Percentiles rank a stretch among this genome's conserved stretches.
Conservation (phyloP, 1,140 invertebrate genomes). For the Aethina tumida region DNA sequence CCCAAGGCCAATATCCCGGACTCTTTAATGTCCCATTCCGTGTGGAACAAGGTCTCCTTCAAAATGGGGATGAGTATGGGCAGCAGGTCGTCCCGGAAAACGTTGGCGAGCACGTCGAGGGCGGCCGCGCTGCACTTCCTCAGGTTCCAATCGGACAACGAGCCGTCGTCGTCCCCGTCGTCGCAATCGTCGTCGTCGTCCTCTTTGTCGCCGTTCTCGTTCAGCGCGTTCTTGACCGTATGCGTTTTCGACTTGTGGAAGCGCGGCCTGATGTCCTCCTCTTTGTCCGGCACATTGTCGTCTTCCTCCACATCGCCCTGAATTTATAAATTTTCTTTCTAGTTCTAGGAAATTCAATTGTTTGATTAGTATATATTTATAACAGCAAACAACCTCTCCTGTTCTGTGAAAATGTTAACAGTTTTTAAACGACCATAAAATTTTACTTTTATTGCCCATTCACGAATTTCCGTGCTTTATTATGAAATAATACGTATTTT, state of each 20-base stretch:
- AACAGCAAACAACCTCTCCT: too few species aligned
- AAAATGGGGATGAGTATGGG: constrained; percentile 91
- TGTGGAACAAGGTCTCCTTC: constrained; percentile 92
- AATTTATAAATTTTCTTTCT: too few species aligned
- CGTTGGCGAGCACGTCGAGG: constrained; percentile 92
- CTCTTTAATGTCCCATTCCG: constrained; percentile 95
- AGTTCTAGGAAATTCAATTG: too few species aligned
- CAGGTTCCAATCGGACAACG: constrained; percentile 94
- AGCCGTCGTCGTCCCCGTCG: constrained; percentile 84
- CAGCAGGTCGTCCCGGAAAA: constrained; percentile 91
- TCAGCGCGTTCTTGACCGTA: constrained; percentile 33
- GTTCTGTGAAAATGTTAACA: too few species aligned
- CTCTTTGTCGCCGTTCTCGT: constrained; percentile 37
- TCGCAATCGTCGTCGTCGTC: constrained; percentile 74
- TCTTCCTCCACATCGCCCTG: constrained; percentile 77
- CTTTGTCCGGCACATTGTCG: constrained; percentile 92
- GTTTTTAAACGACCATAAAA: too few species aligned
- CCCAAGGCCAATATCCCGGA: constrained; percentile 71
- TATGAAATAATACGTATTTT: too few species aligned
- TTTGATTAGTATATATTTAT: too few species aligned
- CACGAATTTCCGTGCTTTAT: too few species aligned
- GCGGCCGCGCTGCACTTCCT: constrained; percentile 97
- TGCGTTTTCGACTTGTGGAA: constrained; percentile 92
- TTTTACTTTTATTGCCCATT: too few species aligned
- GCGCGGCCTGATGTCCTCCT: constrained; percentile 93